Conservation (phyloP, 2,113 vertebrate genomes). For the Nematolebias whitei region DNA sequence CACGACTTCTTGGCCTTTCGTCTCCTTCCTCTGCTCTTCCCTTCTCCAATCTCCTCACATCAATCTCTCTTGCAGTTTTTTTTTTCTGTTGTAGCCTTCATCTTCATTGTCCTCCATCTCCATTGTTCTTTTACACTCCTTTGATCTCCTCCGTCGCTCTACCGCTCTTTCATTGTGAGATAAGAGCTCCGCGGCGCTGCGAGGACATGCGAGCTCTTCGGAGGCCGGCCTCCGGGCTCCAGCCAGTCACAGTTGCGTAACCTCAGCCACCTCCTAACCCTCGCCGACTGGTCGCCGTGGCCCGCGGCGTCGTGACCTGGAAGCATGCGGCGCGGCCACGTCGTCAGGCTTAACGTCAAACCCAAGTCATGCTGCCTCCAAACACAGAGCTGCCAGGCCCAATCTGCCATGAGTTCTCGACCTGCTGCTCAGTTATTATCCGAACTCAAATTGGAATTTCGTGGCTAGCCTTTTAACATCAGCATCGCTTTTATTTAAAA, state of each 20-base stretch:
- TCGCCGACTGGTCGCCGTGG: slow-evolving; percentile 28
- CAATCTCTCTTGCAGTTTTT: slow-evolving; percentile 31
- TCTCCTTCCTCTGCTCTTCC: slow-evolving; percentile 29
- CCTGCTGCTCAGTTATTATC: slow-evolving; percentile 24
- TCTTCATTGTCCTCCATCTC: slow-evolving; percentile 25
- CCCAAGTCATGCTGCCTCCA: slow-evolving; percentile 43
- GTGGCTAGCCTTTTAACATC: slow-evolving; percentile 10
- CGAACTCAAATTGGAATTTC: slow-evolving; percentile 27
- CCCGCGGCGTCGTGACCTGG: slow-evolving; percentile 44
- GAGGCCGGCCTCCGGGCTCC: slow-evolving; percentile 27
- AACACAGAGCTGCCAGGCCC: slow-evolving; percentile 58
- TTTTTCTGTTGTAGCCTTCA: slow-evolving; percentile 1
- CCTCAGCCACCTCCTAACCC: slow-evolving; percentile 51
- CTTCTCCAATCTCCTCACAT: slow-evolving; percentile 35
- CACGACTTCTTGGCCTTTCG: slow-evolving; percentile 31
- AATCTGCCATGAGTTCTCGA: slow-evolving; percentile 22
- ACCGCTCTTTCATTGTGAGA: slow-evolving; percentile 36
- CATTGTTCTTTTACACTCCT: slow-evolving; percentile 54
- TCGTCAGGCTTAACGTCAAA: slow-evolving; percentile 58
- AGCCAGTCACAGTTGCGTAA: slow-evolving; percentile 66
- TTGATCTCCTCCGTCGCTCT: slow-evolving; percentile 38
- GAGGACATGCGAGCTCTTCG: slow-evolving; percentile 32
- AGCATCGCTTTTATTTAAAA: not conserved
- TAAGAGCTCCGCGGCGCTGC: slow-evolving; percentile 25
- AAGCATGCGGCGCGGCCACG: slow-evolving; percentile 30